Conservation (phyloP, 2,797 vertebrate species). For the Typhlichthys eigenmanni region DNA sequence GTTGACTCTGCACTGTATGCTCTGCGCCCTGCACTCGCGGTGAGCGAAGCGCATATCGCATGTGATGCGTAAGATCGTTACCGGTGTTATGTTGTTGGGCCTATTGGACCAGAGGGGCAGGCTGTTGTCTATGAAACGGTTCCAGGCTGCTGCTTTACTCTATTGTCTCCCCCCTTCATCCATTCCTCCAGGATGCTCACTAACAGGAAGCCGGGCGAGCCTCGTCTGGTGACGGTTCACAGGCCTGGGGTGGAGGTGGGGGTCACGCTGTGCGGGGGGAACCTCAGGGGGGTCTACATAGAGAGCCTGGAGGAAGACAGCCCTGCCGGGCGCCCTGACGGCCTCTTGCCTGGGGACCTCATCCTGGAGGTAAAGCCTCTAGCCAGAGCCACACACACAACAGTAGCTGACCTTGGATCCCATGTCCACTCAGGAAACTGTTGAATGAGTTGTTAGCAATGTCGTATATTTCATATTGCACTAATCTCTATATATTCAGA, state of each 20-base stretch:
- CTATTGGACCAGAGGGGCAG: too few species aligned
- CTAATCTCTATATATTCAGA: too few species aligned
- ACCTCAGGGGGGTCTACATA: conserved; percentile 93
- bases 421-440: not conserved
- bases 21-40: too few species aligned
- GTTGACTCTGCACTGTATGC: too few species aligned
- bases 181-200: conserved; percentile 75
- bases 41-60: too few species aligned
- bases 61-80: too few species aligned
- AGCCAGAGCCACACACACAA: not conserved
- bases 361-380: conserved; percentile 86
- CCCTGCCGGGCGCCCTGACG: conserved; percentile 85
- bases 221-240: conserved; percentile 83
- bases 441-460: too few species aligned
- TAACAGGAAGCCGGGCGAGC: conserved; percentile 81
- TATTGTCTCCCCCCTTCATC: not conserved
- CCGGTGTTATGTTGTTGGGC: too few species aligned
- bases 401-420: not conserved
- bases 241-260: conserved; percentile 91
- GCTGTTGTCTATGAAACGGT: not conserved
- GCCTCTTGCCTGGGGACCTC: conserved; percentile 88
- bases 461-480: too few species aligned
- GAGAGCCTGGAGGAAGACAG: conserved; percentile 93
- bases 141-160: not conserved
- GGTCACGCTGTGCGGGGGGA: conserved; percentile 92